Percentiles rank a stretch among this genome's conserved stretches.
These are phyloP conservation scores for Habrosyne pyritoides DNA, from an alignment of 2,888 invertebrate species.

Conservation along the genomic window DNA sequence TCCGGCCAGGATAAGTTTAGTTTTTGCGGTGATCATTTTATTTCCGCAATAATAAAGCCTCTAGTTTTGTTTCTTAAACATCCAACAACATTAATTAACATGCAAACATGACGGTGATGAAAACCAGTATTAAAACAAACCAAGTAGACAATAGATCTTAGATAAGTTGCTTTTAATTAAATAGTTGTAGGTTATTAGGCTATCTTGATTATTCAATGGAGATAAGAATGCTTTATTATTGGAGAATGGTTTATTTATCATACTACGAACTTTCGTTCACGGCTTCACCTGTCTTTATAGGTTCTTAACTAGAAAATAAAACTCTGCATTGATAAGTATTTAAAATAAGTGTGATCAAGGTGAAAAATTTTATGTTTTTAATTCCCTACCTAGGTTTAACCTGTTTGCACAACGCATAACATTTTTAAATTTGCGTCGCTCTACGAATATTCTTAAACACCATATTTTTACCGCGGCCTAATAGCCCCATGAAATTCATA, in stretches of 20 bases:
- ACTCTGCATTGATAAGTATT: too few species aligned
- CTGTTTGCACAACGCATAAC: neutral
- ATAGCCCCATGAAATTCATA: neutral
- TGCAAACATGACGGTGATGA: neutral
- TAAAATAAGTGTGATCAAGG: too few species aligned
- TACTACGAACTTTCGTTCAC: neutral
- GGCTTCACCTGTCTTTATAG: neutral
- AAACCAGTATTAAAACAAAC: neutral
- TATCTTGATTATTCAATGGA: neutral
- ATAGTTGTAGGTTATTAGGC: conserved; percentile 7
- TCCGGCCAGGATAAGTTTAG: too few species aligned
- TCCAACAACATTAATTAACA: neutral
- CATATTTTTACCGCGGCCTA: neutral
- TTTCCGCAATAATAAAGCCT: too few species aligned
- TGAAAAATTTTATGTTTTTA: too few species aligned
- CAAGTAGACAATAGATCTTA: neutral
- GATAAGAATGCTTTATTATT: conserved; percentile 2
- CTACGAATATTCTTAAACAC: neutral
- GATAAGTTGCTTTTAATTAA: neutral
- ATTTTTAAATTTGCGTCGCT: neutral
- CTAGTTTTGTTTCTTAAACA: neutral
- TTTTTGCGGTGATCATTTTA: too few species aligned
- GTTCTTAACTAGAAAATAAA: too few species aligned
- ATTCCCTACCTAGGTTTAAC: too few species aligned
- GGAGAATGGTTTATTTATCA: neutral